These are phyloP conservation scores for Conopomorpha cramerella DNA, from an alignment of 1,140 invertebrate species.

Conservation along the genomic window DNA sequence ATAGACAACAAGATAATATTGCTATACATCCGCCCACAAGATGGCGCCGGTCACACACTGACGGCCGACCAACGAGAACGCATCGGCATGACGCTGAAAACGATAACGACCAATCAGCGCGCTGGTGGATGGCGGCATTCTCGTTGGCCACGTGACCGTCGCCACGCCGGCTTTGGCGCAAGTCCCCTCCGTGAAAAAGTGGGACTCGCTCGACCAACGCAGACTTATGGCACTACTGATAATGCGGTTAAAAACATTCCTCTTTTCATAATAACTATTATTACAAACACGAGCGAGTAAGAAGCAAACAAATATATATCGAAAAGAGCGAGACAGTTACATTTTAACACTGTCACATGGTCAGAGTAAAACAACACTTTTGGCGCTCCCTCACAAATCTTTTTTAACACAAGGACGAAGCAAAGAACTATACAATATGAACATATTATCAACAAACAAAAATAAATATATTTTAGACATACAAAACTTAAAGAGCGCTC, in stretches of 20 bases:
- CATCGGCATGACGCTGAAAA: no score
- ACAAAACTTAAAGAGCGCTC: background rate
- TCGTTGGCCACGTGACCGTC: background rate
- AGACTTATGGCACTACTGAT: conserved; percentile 8
- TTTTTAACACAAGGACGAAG: background rate
- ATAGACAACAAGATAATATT: background rate
- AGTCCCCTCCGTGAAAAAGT: no score
- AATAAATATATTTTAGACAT: background rate
- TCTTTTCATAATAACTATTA: conserved; percentile 4
- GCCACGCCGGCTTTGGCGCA: no score
- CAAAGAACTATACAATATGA: background rate
- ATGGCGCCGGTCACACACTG: background rate
- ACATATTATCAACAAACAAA: background rate
- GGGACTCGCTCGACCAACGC: background rate
- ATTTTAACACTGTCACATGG: background rate
- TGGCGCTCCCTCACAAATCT: no score
- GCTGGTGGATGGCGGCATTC: no score
- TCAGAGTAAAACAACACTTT: background rate
- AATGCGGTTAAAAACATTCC: conserved; percentile 7
- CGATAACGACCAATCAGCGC: no score
- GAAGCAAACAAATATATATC: background rate
- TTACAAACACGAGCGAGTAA: background rate
- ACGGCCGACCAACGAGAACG: background rate
- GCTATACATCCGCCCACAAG: background rate
- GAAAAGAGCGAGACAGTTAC: background rate